Conservation (phyloP, 2,888 invertebrate genomes). For the Habrosyne pyritoides region DNA sequence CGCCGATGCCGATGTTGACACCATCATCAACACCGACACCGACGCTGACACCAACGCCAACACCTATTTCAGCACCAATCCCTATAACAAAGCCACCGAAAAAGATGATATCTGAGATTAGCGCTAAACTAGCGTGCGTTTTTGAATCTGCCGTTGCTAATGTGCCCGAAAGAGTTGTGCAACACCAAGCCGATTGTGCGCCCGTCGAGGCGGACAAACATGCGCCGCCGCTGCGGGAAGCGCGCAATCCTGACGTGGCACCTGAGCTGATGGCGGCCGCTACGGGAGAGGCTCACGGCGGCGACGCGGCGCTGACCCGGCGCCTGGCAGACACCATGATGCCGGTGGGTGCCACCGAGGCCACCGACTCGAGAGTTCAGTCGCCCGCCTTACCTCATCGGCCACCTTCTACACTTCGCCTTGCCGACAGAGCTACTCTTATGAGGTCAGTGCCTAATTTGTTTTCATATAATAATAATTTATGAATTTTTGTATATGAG, state of each 20-base stretch:
- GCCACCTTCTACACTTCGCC: slow-evolving; percentile 58
- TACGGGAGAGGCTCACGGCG: slow-evolving; percentile 38
- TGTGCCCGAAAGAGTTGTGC: neutral
- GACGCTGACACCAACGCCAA: too few species aligned
- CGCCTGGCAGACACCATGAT: slow-evolving; percentile 59
- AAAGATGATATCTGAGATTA: slow-evolving; percentile 76
- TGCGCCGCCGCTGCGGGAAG: slow-evolving; percentile 22
- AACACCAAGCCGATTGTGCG: slow-evolving; percentile 8
- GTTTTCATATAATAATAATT: too few species aligned
- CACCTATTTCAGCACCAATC: slow-evolving; percentile 39
- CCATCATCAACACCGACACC: slow-evolving; percentile 16
- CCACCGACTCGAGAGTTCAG: slow-evolving; percentile 71
- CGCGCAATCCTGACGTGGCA: slow-evolving; percentile 19
- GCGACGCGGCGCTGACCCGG: slow-evolving; percentile 45
- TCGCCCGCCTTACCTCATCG: slow-evolving; percentile 77
- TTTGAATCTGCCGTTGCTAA: slow-evolving; percentile 60
- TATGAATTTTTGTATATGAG: too few species aligned
- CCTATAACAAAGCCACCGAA: slow-evolving; percentile 74
- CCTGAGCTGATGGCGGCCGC: slow-evolving; percentile 25
- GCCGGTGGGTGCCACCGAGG: slow-evolving; percentile 71
- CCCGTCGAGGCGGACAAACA: slow-evolving; percentile 28
- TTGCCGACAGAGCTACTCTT: slow-evolving; percentile 65
- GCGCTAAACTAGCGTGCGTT: slow-evolving; percentile 64
- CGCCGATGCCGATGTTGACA: slow-evolving; percentile 5
- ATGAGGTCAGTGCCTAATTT: slow-evolving; percentile 54